phyloP scores from a whole-genome alignment of 2,797 vertebrate genomes.

The Clarias laeviceps region DNA sequence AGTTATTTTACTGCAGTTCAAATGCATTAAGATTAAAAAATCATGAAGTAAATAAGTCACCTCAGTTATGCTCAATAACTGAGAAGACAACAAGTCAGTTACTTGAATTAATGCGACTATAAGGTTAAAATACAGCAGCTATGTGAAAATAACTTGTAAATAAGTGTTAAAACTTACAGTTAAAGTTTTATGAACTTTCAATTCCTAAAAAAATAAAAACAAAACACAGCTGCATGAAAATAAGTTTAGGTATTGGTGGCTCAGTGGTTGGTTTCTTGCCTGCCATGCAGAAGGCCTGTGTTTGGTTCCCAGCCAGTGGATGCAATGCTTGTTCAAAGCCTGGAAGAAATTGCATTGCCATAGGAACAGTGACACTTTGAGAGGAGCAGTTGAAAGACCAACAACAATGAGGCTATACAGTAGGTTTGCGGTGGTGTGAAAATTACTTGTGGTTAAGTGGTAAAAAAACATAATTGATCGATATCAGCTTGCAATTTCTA shows the following conservation, averaged over 20 bases:
- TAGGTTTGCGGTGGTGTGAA: neutral
- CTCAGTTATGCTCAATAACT: too few species aligned
- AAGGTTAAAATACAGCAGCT: neutral
- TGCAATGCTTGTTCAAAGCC: too few species aligned
- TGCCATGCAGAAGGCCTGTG: too few species aligned
- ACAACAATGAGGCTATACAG: too few species aligned
- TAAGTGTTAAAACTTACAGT: neutral
- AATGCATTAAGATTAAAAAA: neutral
- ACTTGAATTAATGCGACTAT: neutral
- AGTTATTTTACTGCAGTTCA: neutral
- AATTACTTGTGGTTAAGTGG: neutral
- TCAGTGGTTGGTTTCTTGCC: too few species aligned
- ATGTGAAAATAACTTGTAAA: neutral
- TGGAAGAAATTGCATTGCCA: too few species aligned
- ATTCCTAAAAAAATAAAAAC: neutral
- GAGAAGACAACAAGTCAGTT: too few species aligned
- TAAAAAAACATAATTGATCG: neutral
- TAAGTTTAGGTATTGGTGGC: neutral
- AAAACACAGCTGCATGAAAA: neutral
- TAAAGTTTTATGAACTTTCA: neutral
- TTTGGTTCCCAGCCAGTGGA: too few species aligned
- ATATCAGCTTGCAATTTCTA: neutral
- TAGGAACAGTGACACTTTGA: too few species aligned
- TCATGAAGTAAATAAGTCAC: too few species aligned
- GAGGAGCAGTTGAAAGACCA: too few species aligned